Percentiles rank a stretch among this genome's conserved stretches.
Evolutionary conservation across 1,140 invertebrate genomes (phyloP).

Genomic region (Drosophila virilis): DNA sequence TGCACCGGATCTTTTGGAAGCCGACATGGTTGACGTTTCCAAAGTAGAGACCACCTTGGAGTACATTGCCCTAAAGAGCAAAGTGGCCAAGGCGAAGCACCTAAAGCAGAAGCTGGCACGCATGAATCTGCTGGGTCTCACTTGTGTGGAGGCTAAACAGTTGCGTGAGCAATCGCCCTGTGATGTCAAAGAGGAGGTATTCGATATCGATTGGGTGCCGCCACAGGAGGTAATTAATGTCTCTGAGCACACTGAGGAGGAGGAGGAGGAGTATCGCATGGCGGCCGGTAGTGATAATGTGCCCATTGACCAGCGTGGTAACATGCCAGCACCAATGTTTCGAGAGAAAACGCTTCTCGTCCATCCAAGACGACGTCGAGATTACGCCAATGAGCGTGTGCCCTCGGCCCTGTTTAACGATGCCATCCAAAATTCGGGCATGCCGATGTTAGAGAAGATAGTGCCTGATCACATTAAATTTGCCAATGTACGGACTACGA

Average conservation of each 20-base stretch:
- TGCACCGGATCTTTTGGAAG: constrained; percentile 36
- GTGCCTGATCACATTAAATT: constrained; percentile 51
- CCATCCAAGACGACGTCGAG: constrained; percentile 58
- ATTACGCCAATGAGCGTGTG: constrained; percentile 63
- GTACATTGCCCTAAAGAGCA: constrained; percentile 55
- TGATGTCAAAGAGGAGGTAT: constrained; percentile 42
- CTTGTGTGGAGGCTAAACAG: constrained; percentile 57
- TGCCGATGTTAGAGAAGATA: constrained; percentile 66
- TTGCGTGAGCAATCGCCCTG: constrained; percentile 50
- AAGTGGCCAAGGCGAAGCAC: constrained; percentile 50
- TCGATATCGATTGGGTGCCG: constrained; percentile 74
- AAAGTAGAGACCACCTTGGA: constrained; percentile 66
- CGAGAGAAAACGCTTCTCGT: constrained; percentile 68
- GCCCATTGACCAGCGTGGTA: constrained; percentile 46
- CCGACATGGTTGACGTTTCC: constrained; percentile 50
- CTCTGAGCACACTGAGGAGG: too few relatives aligned
- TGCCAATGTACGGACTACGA: constrained; percentile 58
- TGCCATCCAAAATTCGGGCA: constrained; percentile 31
- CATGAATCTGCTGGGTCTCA: constrained; percentile 67
- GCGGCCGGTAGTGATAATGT: constrained; percentile 28
- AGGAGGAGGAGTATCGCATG: constrained; percentile 17
- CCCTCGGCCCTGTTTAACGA: constrained; percentile 66
- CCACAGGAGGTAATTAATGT: constrained; percentile 30
- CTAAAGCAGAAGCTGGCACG: constrained; percentile 58
- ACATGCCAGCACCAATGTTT: constrained; percentile 73